Base-by-base conservation (phyloP, 2,797 vertebrate genomes). In the Poecile montanus region DNA sequence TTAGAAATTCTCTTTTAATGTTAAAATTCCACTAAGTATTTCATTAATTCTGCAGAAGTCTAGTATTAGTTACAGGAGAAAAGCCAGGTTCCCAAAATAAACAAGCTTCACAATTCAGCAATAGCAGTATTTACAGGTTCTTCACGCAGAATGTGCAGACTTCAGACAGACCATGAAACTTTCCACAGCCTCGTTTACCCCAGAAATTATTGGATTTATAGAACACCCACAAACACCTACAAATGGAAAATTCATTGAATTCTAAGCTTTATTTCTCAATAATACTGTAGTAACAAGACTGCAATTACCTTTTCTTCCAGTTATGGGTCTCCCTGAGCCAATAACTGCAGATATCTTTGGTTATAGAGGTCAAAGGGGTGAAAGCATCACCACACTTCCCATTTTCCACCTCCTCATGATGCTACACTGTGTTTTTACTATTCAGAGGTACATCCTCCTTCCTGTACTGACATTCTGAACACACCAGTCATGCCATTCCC, bases 161-260 rank as follows among this genome's bases (percentile, higher is more conserved):
- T 77, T 67, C 42, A 89, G 29, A 48, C 51, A 90, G 63, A 30
- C 45, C 38, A 26, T 9, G 30, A 92, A 81, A 30, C 47, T 58
- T 38, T 54, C 47, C 40, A 63, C 73, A 76, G 60, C 32, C 57
- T 60, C 13, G 2, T 89, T 93, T 81, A 89, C 60, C 44, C 44
- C 40, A 89, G 60, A 66, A 95, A 91, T 95, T 61, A 85, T 32
- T 90, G 94, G 76, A 93, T 94, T 81, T 94, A 90, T 63, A 96
- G 83, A 91, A 96, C 95, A 88, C 76, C 78, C 93, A 86, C 67
- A 20, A 83, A 93, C 88, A 91, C 89, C 96, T 88, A 96, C 94
- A 96, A 94, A 96, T 71, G 48, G 87, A 48, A 76, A 95, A 94
- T 26, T 29, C 80, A 92, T 96, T 88, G 88, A 93, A 94, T 91